Conservation (phyloP, 2,888 invertebrate species). For the Lacanobia wlatinum region DNA sequence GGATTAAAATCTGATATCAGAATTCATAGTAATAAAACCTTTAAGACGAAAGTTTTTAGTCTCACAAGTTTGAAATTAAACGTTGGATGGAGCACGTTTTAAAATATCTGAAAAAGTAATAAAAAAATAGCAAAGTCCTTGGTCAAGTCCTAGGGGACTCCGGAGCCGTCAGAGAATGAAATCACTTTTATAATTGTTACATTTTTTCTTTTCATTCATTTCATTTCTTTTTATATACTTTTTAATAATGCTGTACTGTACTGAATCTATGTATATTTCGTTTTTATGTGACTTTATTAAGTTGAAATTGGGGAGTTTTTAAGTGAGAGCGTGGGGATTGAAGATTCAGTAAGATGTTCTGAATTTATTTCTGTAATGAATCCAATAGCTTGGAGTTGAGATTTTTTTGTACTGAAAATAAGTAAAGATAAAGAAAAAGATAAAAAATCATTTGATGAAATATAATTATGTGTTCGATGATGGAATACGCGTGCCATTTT, state of each 20-base stretch:
- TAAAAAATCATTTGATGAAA: too few species aligned
- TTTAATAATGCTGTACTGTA: conserved; percentile 43
- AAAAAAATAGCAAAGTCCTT: conserved; percentile 49
- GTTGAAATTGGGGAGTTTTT: conserved; percentile 2
- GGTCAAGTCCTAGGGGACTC: conserved; percentile 37
- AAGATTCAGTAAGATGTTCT: not conserved
- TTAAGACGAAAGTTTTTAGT: conserved; percentile 52
- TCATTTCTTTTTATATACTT: conserved; percentile 48
- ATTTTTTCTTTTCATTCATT: conserved; percentile 38
- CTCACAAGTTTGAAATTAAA: conserved; percentile 64
- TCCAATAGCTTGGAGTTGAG: too few species aligned
- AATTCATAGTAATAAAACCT: conserved; percentile 59
- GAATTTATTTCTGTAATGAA: not conserved
- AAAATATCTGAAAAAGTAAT: conserved; percentile 55
- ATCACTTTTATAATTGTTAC: conserved; percentile 59
- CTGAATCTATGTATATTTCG: conserved; percentile 32
- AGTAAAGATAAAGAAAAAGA: too few species aligned
- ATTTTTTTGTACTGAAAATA: too few species aligned
- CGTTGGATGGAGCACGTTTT: conserved; percentile 48
- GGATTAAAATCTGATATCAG: conserved; percentile 51
- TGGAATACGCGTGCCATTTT: too few species aligned
- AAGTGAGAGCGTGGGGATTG: conserved; percentile 12
- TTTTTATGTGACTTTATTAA: conserved; percentile 41
- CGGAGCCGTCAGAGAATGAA: conserved; percentile 47
- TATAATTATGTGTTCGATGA: too few species aligned